A percentile compares a stretch with the other conserved stretches of the same genome.
Evolutionary conservation across 2,113 vertebrate species (phyloP).

Genomic region (Nannospalax galili): DNA sequence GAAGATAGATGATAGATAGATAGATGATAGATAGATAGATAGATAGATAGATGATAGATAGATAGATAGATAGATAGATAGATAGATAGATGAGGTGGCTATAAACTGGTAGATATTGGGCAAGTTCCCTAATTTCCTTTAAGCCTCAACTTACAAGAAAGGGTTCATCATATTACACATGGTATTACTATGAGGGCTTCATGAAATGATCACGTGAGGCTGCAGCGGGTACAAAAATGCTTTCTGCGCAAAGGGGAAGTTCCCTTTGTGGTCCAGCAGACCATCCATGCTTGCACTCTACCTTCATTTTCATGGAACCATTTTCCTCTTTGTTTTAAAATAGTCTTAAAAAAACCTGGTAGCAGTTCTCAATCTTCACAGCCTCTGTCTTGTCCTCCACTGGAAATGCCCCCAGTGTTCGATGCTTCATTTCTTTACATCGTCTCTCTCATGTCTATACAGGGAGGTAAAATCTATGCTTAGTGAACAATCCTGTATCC

Average conservation of each 20-base stretch:
- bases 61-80: neutral
- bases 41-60: neutral
- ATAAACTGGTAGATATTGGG: neutral
- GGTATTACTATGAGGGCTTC: neutral
- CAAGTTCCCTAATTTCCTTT: neutral
- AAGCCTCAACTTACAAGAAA: neutral
- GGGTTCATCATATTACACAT: neutral
- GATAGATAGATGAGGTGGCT: neutral
- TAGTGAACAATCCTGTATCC: neutral
- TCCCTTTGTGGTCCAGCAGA: neutral
- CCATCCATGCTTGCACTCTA: neutral
- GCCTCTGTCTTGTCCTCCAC: neutral
- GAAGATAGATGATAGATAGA: neutral
- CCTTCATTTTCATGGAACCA: neutral
- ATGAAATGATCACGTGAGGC: neutral
- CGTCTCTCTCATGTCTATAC: neutral
- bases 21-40: no score
- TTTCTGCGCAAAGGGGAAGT: neutral
- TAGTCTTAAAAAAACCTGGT: neutral
- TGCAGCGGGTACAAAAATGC: accelerated
- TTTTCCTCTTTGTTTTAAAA: neutral
- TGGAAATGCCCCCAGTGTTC: neutral
- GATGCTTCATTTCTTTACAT: no score
- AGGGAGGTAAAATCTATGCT: neutral
- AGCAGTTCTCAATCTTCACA: neutral